These are phyloP conservation scores for Polydrusus pterygomalis DNA, from an alignment of 2,888 invertebrate species.

Conservation along the genomic window DNA sequence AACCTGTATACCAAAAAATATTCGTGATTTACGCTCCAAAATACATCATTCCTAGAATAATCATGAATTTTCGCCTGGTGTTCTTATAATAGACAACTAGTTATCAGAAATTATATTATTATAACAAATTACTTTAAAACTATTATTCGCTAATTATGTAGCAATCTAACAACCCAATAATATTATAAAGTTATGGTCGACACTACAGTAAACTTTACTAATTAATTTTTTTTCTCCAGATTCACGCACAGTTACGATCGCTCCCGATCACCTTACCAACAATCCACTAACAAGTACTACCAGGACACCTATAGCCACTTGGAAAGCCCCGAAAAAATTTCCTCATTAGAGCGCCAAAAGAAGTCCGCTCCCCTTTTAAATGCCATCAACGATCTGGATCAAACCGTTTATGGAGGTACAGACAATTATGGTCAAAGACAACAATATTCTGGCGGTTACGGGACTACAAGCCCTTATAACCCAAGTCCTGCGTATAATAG, in stretches of 20 bases:
- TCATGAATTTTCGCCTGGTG: too few relatives aligned
- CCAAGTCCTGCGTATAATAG: constrained; percentile 30
- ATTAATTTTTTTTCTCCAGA: constrained; percentile 39
- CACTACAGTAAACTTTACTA: neutral
- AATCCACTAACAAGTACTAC: constrained; percentile 60
- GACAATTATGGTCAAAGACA: constrained; percentile 64
- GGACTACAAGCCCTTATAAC: constrained; percentile 54
- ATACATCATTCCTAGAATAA: too few relatives aligned
- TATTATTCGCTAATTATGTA: neutral
- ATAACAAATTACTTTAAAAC: too few relatives aligned
- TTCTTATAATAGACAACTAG: too few relatives aligned
- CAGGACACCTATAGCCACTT: constrained; percentile 68
- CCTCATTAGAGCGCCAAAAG: constrained; percentile 69
- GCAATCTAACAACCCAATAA: neutral
- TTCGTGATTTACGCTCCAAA: too few relatives aligned
- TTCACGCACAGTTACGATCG: constrained; percentile 61
- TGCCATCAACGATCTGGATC: constrained; percentile 67
- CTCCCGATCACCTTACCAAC: constrained; percentile 59
- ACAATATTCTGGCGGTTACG: constrained; percentile 58
- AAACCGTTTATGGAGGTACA: constrained; percentile 66
- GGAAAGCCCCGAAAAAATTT: constrained; percentile 71
- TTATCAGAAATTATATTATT: too few relatives aligned
- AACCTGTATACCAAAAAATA: too few relatives aligned
- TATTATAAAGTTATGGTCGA: neutral
- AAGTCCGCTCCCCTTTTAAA: constrained; percentile 63